Conservation (phyloP, 2,113 vertebrate species). For the Eudyptes chrysolophus region DNA sequence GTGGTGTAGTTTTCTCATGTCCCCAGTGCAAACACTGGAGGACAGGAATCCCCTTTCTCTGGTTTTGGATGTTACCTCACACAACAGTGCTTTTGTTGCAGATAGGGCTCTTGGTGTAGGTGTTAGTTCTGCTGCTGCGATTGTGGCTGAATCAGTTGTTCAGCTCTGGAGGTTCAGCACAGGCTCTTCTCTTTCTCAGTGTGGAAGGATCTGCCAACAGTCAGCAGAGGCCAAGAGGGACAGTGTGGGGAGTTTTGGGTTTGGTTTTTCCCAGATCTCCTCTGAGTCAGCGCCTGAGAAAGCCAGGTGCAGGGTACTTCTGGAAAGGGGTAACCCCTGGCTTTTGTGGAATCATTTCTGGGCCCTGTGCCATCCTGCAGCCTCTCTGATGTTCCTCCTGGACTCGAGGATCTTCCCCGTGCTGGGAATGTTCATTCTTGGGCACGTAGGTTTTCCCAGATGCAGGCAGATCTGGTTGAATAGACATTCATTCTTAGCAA, state of each 20-base stretch:
- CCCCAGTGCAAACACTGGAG: not conserved
- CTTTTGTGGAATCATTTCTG: not conserved
- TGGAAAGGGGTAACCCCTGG: not conserved
- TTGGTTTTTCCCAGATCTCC: conserved; percentile 47
- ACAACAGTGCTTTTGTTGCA: not conserved
- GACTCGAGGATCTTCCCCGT: not conserved
- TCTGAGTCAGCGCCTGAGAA: conserved; percentile 40
- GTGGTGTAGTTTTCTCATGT: not conserved
- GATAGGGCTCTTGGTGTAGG: not conserved
- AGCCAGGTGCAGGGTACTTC: conserved; percentile 29
- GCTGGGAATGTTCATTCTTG: not conserved
- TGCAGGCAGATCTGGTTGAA: not conserved
- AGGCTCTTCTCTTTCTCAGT: not conserved
- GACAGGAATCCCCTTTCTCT: not conserved
- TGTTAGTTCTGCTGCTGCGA: not conserved
- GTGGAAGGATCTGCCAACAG: not conserved
- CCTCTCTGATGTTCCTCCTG: not conserved
- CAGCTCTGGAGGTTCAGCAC: not conserved
- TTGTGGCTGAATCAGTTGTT: not conserved
- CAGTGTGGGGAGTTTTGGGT: not conserved
- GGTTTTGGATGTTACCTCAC: not conserved
- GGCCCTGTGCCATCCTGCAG: not conserved
- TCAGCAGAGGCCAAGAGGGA: not conserved
- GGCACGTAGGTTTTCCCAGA: not conserved
- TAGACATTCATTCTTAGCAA: not conserved